Evolutionary conservation across 2,113 vertebrate genomes (phyloP), one percentile per base, ranked within the genome.

Genomic region (Sprattus sprattus): DNA sequence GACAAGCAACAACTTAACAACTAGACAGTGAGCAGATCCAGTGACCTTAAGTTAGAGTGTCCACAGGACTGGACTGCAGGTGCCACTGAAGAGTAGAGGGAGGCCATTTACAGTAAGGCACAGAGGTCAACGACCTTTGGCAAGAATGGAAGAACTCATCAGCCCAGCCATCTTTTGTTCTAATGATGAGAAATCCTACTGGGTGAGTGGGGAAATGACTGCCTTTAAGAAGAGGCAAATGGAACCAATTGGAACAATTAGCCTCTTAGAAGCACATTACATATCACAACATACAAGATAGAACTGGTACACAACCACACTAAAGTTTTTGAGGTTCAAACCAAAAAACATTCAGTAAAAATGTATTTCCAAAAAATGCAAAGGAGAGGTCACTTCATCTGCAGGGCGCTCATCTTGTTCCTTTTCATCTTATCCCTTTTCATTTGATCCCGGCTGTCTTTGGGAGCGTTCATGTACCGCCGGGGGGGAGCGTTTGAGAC

Each of bases 361-460:
- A 39, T 39, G 39, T 39, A 39, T 39, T 39, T 39, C 8, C n/a
- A 67, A 10, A 28, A 71, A 71, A 32, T 49, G 47, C 10, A 71
- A 64, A n/a, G 57, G 9, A 25, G 45, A 46, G 15, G 49, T 83
- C 82, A 71, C 1, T 71, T 32, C 25, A 71, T 71, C 32, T 13
- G n/a, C 25, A 9, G 8, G 13, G 64, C 64, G 10, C 64, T 71
- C 64, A 71, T 71, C 64, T 71, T 71, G 25, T 71, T 13, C 25
- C 64, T 3, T 71, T 71, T 71, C 64, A 52, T 52, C 46, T 60
- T 54, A 32, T 85, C 87, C 25, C 52, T 81, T 83, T 84, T 83
- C 75, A 81, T 85, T 15, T 86, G 32, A 75, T 88, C 82, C 80
- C 75, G 83, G 45, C 52, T 45, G 45, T 50, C 22, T 81, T 84